phyloP scores from a whole-genome alignment of 1,140 invertebrate species.

The Leptinotarsa defecta region DNA sequence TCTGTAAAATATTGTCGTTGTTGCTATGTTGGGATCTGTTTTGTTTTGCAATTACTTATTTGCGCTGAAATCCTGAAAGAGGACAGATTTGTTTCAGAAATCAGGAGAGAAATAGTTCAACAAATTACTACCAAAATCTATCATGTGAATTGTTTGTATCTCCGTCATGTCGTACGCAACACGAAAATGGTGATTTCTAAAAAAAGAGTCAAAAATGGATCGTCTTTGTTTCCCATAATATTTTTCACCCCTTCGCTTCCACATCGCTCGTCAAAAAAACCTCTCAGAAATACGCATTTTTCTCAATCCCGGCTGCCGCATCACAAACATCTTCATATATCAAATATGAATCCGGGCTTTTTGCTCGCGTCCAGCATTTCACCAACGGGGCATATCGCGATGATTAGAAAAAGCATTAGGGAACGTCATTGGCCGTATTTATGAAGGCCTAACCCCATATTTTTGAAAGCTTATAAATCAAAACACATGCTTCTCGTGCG shows the following conservation, averaged over 20 bases:
- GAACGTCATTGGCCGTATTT: constrained; percentile 44
- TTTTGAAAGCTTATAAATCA: constrained; percentile 50
- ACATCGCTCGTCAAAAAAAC: not conserved
- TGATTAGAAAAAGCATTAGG: constrained; percentile 43
- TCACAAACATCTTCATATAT: constrained; percentile 21
- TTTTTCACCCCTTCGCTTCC: not conserved
- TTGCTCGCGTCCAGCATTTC: not conserved
- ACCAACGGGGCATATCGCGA: not conserved
- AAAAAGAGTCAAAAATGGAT: too few relatives aligned
- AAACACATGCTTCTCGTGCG: constrained; percentile 33
- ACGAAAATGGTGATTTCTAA: too few relatives aligned
- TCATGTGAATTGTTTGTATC: too few relatives aligned
- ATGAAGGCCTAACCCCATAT: constrained; percentile 43
- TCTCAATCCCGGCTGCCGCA: not conserved
- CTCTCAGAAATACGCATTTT: not conserved
- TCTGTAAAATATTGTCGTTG: too few relatives aligned
- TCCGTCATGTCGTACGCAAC: too few relatives aligned
- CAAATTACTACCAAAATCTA: too few relatives aligned
- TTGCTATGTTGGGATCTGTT: too few relatives aligned
- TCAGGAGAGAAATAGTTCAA: too few relatives aligned
- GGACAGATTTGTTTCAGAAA: too few relatives aligned
- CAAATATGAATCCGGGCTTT: constrained; percentile 14
- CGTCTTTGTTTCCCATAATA: not conserved
- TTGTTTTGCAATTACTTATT: too few relatives aligned
- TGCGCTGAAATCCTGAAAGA: too few relatives aligned